phyloP scores from a whole-genome alignment of 1,140 invertebrate genomes.

The Brachionus asplanchnoidis region DNA sequence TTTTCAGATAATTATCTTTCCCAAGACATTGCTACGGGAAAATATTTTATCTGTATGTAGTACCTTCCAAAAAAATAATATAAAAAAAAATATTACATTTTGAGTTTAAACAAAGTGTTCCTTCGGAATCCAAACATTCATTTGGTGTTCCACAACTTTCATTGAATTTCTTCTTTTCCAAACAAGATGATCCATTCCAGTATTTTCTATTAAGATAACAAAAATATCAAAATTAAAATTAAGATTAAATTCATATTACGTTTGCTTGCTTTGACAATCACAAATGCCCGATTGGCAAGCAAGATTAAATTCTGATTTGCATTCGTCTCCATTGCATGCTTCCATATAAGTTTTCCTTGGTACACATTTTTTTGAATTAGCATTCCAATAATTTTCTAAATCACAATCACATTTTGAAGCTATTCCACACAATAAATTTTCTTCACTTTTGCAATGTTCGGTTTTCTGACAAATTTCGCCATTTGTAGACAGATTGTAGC shows the following conservation, averaged over 20 bases:
- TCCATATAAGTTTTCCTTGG: neutral
- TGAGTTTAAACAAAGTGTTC: neutral
- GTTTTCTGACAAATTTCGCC: neutral
- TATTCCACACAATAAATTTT: neutral
- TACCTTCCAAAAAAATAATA: too few relatives aligned
- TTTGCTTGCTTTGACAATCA: neutral
- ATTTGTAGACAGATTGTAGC: neutral
- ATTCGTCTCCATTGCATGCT: neutral
- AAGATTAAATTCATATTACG: neutral
- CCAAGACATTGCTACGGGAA: too few relatives aligned
- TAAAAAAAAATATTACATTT: neutral
- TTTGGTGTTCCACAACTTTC: neutral
- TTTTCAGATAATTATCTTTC: too few relatives aligned
- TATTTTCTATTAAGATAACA: neutral
- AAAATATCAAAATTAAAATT: neutral
- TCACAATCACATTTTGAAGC: neutral
- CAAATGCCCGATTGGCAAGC: neutral
- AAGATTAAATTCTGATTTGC: neutral
- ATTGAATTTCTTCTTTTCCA: neutral
- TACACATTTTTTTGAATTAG: neutral
- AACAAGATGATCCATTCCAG: neutral
- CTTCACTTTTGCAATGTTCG: neutral
- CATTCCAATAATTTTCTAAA: neutral
- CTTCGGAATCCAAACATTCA: neutral
- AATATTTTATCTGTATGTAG: too few relatives aligned